Percentiles rank a stretch among this genome's conserved stretches.
These are phyloP conservation scores for Mionectes olivaceus DNA, from an alignment of 2,797 vertebrate genomes.

Conservation along the genomic window DNA sequence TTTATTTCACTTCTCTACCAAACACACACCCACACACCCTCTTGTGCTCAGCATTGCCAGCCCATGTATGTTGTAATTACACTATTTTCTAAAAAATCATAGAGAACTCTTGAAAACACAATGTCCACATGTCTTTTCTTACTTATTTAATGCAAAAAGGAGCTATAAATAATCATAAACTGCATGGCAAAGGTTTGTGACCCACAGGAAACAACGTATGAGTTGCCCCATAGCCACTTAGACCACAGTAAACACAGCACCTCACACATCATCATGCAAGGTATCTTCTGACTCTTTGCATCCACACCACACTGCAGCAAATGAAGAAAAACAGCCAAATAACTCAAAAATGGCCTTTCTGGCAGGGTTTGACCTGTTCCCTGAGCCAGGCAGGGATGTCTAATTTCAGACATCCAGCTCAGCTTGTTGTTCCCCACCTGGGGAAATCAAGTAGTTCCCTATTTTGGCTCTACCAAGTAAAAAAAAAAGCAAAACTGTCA, in stretches of 20 bases:
- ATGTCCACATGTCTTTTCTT: not conserved
- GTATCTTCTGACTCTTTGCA: not conserved
- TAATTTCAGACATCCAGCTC: not conserved
- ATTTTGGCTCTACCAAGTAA: not conserved
- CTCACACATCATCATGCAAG: accelerated
- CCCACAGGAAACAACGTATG: not conserved
- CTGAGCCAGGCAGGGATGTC: not conserved
- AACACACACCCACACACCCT: accelerated
- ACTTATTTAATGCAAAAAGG: not conserved
- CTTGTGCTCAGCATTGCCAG: not conserved
- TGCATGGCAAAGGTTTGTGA: not conserved
- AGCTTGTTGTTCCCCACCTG: not conserved
- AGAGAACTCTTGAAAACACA: not conserved
- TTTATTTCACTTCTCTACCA: not conserved
- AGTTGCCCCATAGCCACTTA: not conserved
- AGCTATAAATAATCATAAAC: not conserved
- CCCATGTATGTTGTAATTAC: not conserved
- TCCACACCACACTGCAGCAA: not conserved
- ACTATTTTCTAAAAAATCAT: not conserved
- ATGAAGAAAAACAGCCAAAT: not conserved
- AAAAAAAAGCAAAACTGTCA: not conserved
- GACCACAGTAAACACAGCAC: not conserved
- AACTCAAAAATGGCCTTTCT: not conserved
- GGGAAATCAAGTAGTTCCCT: not conserved
- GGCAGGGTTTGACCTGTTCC: not conserved